phyloP scores from a whole-genome alignment of 2,888 invertebrate species.

The Danaus chrysippus region DNA sequence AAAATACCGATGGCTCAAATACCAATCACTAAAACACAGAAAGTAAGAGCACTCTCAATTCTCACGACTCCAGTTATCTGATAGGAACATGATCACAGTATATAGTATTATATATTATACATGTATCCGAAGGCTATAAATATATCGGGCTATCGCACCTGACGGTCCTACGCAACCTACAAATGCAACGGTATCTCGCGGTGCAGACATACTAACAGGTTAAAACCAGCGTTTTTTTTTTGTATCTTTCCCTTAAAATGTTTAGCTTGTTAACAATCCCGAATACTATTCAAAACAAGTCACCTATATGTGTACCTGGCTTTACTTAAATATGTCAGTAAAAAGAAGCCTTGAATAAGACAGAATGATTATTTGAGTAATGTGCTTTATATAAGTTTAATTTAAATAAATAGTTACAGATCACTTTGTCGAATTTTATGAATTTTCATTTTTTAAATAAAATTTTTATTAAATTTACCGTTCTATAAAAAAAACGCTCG shows the following conservation, averaged over 20 bases:
- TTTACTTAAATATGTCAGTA: too few species aligned
- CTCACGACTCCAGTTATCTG: constrained; percentile 9
- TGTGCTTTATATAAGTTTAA: too few species aligned
- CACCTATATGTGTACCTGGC: too few species aligned
- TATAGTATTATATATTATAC: constrained; percentile 47
- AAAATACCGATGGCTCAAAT: too few species aligned
- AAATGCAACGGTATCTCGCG: constrained; percentile 49
- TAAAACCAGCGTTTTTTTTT: constrained; percentile 28
- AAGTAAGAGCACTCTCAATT: constrained; percentile 6
- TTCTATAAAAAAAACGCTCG: constrained; percentile 12
- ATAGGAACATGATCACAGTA: constrained; percentile 3
- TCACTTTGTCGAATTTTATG: too few species aligned
- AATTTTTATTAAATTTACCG: too few species aligned
- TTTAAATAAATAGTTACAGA: too few species aligned
- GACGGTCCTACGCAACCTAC: constrained; percentile 59
- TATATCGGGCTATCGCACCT: constrained; percentile 54
- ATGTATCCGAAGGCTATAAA: constrained; percentile 48
- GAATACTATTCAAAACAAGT: too few species aligned
- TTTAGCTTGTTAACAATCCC: too few species aligned
- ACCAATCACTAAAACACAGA: background rate
- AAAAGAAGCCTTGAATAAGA: too few species aligned
- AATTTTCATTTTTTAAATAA: too few species aligned
- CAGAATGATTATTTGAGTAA: too few species aligned
- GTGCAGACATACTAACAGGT: constrained; percentile 36
- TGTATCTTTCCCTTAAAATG: background rate